Evolutionary conservation across 1,140 invertebrate genomes (phyloP), one percentile per base, ranked within the genome.

Genomic region (Drosophila serrata): DNA sequence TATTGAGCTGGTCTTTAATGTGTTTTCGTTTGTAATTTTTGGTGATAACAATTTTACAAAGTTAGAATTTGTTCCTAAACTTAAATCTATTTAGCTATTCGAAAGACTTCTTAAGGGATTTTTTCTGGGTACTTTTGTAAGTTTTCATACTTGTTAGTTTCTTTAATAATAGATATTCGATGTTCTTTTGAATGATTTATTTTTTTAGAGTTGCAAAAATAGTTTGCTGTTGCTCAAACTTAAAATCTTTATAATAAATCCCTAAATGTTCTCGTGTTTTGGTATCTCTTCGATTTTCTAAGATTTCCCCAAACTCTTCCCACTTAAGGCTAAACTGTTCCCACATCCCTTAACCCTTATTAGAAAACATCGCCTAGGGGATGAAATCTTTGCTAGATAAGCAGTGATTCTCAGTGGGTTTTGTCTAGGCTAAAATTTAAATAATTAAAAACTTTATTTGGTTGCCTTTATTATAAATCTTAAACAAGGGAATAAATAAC

Each of bases 361-460:
- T 80, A 86, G 82, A 86, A 64, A 85, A 72, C 61, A 63, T 62
- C 40, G 82, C 65, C 7, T 29, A 58, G 17, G 35, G 68, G 35
- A 70, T 40, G 29, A 49, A 58, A 70, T 49, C 81, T 49, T 29
- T 15, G 48, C 72, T 84, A 62, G 24, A 42, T 7, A 11, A 2
- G 12, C 17, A 12, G 15, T 48, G 59, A 67, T 79, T 81, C 68
- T 60, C 39, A 13, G 8, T n/a, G 46, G 68, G 72, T 84, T 9
- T 5, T 74, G 73, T 61, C 61, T 15, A 8, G 15, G 55, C 72
- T 87, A 78, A 72, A 35, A 15, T 12, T 9, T 3, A 48, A 46
- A 17, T 11, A 17, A 22, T 43, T 46, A 29, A 24, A 67, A 11
- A 6, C 27, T 29, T 1, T 31, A 15, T 11, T 42, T 49, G 6